These are phyloP conservation scores for Drosophila littoralis DNA, from an alignment of 1,140 invertebrate species.

Conservation along the genomic window DNA sequence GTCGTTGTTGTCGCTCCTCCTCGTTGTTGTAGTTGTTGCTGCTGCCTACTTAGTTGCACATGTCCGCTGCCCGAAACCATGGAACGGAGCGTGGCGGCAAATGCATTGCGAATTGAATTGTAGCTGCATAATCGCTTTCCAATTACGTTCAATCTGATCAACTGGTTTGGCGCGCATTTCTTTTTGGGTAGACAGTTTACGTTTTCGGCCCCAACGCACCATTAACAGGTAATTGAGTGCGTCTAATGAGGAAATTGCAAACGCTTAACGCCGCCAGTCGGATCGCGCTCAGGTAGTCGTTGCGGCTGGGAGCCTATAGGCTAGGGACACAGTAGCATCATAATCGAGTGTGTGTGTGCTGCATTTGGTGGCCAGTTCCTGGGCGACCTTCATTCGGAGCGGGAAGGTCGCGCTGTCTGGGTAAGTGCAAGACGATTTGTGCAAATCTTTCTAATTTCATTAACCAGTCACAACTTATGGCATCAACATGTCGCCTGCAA, in stretches of 20 bases:
- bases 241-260: constrained; percentile 75
- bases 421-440: constrained; percentile 48
- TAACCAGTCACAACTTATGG: background rate
- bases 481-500: constrained; percentile 6
- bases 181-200: constrained; percentile 64
- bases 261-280: constrained; percentile 2
- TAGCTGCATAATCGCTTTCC: constrained; percentile 78
- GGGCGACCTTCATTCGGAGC: constrained; percentile 37
- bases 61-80: constrained; percentile 13
- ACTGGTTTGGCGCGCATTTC: constrained; percentile 63
- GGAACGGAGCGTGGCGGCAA: constrained; percentile 11
- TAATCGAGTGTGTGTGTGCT: background rate
- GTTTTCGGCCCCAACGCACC: constrained; percentile 14
- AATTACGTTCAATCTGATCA: constrained; percentile 70
- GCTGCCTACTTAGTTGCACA: constrained; percentile 20
- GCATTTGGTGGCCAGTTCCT: constrained; percentile 18
- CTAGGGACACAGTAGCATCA: constrained; percentile 17
- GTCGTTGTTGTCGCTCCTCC: background rate
- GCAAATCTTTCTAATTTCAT: constrained; percentile 45
- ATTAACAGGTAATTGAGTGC: constrained; percentile 71
- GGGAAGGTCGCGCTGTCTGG: constrained; percentile 31
- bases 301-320: background rate
- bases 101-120: constrained; percentile 52
- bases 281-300: background rate
- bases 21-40: constrained; percentile 22